Percentiles rank a stretch among this genome's conserved stretches.
phyloP scores from a whole-genome alignment of 2,113 vertebrate species.

The Arenaria interpres region DNA sequence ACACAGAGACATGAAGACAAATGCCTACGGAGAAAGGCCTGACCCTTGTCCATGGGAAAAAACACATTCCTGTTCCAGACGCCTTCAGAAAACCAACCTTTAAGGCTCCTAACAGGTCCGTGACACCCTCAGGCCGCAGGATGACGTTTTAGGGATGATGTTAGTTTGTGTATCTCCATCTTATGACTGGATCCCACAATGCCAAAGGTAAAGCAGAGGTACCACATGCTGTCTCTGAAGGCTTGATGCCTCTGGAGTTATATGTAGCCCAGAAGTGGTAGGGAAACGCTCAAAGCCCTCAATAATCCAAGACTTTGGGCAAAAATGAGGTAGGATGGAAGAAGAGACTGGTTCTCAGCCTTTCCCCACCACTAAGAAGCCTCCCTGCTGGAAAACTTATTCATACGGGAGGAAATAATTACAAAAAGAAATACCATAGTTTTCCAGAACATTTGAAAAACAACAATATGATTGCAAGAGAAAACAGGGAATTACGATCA shows the following conservation, averaged over 20 bases:
- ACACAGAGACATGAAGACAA: background rate
- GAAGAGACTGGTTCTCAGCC: background rate
- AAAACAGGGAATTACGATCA: background rate
- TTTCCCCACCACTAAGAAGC: background rate
- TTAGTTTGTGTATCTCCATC: background rate
- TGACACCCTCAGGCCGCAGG: background rate
- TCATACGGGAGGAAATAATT: background rate
- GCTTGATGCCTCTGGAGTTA: background rate
- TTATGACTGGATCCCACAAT: background rate
- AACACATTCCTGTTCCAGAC: background rate
- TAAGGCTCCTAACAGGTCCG: background rate
- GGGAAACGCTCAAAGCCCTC: background rate
- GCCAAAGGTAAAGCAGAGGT: background rate
- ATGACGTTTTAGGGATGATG: background rate
- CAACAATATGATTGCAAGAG: background rate
- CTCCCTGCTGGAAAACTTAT: background rate
- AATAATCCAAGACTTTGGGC: background rate
- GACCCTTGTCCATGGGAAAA: background rate
- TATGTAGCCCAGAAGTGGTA: background rate
- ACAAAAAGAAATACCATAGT: background rate
- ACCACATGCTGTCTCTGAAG: background rate
- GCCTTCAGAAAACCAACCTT: background rate
- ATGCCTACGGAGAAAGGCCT: background rate
- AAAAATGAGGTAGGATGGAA: background rate
- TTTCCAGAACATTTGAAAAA: background rate